These are phyloP conservation scores for Pocota personata DNA, from an alignment of 2,888 invertebrate genomes.

Conservation along the genomic window DNA sequence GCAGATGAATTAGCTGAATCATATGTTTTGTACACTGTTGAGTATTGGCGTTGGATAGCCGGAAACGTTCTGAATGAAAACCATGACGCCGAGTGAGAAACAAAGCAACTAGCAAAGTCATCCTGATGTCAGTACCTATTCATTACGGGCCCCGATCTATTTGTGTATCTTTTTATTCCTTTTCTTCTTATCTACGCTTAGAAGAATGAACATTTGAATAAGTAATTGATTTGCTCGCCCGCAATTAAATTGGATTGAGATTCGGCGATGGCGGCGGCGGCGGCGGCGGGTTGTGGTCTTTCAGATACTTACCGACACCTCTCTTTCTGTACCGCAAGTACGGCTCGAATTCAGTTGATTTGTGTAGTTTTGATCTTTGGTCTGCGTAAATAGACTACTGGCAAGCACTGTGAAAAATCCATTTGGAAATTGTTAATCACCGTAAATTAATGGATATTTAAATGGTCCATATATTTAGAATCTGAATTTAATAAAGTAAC, in stretches of 20 bases:
- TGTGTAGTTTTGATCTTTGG: constrained; percentile 44
- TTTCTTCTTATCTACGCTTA: constrained; percentile 12
- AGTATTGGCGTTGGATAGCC: constrained; percentile 10
- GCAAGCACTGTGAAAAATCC: constrained; percentile 28
- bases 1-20: constrained; percentile 29
- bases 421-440: constrained; percentile 43
- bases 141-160: constrained; percentile 25
- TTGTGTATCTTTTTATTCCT: constrained; percentile 20
- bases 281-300: not conserved
- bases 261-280: not conserved
- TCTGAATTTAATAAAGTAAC: constrained; percentile 1
- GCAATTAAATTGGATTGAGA: constrained; percentile 56
- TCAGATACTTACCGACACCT: constrained; percentile 1
- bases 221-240: constrained; percentile 57
- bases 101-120: constrained; percentile 43
- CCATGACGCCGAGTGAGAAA: constrained; percentile 12
- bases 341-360: not conserved
- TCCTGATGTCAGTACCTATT: constrained; percentile 46
- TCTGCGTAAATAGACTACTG: constrained; percentile 40
- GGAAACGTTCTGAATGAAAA: constrained; percentile 33
- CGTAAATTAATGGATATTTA: constrained; percentile 61
- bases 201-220: constrained; percentile 50
- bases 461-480: constrained; percentile 30
- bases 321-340: not conserved
- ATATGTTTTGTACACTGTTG: constrained; percentile 20